Conservation (phyloP, 2,113 vertebrate genomes). For the Leuciscus idus region DNA sequence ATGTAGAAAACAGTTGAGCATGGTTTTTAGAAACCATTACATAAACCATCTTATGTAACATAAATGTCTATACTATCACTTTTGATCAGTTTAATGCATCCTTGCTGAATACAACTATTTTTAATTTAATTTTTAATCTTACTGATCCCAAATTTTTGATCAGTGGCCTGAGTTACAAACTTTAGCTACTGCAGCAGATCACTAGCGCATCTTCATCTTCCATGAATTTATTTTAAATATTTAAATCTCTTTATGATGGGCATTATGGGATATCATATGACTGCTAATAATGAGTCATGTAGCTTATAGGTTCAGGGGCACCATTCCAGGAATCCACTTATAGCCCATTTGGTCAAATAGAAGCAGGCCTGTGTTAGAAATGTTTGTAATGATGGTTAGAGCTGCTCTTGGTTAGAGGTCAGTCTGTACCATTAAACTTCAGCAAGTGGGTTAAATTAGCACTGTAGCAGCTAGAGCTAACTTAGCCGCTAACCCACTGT, state of each 20-base stretch:
- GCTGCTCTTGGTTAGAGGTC: background rate
- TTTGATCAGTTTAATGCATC: too few relatives aligned
- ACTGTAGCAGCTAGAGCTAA: background rate
- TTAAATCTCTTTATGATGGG: background rate
- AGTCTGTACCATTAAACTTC: background rate
- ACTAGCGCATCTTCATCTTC: background rate
- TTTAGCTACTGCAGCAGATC: background rate
- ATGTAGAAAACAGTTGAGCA: too few relatives aligned
- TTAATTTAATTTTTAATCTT: too few relatives aligned
- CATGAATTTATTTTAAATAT: background rate
- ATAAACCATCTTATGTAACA: too few relatives aligned
- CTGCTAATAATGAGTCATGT: background rate
- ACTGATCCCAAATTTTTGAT: background rate
- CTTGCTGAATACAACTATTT: too few relatives aligned
- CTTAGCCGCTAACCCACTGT: background rate
- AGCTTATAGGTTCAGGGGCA: constrained; percentile 5
- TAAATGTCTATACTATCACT: too few relatives aligned
- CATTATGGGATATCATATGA: background rate
- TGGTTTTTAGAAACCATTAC: too few relatives aligned
- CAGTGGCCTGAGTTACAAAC: background rate
- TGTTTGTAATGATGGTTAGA: background rate
- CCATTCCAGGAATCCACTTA: constrained; percentile 16
- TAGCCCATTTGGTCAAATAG: background rate
- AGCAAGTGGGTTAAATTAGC: background rate
- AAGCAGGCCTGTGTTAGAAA: background rate